A percentile compares a stretch with the other conserved stretches of the same genome.
phyloP scores from a whole-genome alignment of 2,113 vertebrate genomes.

The Merops nubicus region DNA sequence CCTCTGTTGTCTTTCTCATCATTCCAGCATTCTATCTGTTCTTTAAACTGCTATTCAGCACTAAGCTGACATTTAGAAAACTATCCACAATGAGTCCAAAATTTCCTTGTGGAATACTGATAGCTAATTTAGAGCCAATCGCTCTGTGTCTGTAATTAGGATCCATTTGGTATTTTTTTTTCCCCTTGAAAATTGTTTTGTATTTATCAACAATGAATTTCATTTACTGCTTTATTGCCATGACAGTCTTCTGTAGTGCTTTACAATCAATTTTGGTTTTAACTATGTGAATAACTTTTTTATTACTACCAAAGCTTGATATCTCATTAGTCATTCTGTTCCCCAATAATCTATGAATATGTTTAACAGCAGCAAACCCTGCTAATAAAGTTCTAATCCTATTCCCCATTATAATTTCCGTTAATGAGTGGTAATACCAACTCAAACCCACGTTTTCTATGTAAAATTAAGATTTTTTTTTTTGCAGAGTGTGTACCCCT shows the following conservation, averaged over 20 bases:
- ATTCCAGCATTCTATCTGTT: constrained; percentile 34
- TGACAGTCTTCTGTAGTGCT: constrained; percentile 5
- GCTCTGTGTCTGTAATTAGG: constrained; percentile 27
- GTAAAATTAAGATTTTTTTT: not conserved
- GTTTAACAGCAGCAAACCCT: not conserved
- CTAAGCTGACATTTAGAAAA: constrained; percentile 39
- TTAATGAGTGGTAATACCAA: not conserved
- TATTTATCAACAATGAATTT: constrained; percentile 46
- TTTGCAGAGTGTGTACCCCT: not conserved
- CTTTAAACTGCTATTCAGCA: constrained; percentile 28
- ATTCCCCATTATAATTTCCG: not conserved
- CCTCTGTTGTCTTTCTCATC: not conserved
- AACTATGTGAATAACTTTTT: constrained; percentile 18
- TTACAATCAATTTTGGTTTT: constrained; percentile 37
- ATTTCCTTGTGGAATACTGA: constrained; percentile 30
- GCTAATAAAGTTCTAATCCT: constrained; percentile 20
- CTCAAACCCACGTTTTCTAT: not conserved
- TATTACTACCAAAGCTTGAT: constrained; percentile 15
- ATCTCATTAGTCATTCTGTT: constrained; percentile 37
- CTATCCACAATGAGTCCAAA: not conserved
- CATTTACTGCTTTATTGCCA: constrained; percentile 8
- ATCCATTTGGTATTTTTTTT: constrained; percentile 17
- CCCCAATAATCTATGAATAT: constrained; percentile 17
- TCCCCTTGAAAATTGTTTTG: constrained; percentile 40
- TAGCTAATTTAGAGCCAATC: constrained; percentile 33